A percentile compares a stretch with the other conserved stretches of the same genome.
These are phyloP conservation scores for Turdus rufiventris DNA, from an alignment of 2,113 vertebrate genomes.

Conservation along the genomic window DNA sequence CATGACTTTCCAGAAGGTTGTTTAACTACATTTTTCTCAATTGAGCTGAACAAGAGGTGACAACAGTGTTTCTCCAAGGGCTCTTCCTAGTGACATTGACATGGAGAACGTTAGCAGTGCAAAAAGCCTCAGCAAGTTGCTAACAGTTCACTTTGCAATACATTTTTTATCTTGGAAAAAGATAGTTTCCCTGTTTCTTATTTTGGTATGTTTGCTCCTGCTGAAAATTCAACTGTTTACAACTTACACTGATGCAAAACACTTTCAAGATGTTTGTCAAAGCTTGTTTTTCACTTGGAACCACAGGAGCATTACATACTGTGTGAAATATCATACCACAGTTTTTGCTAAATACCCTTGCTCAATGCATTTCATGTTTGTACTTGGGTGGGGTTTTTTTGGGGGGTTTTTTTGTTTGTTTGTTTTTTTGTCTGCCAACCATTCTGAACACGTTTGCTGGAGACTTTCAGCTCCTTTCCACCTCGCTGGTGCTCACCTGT, in stretches of 20 bases:
- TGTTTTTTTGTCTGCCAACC: background rate
- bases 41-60: background rate
- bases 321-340: background rate
- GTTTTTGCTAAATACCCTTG: background rate
- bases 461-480: background rate
- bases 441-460: background rate
- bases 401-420: too few species aligned
- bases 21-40: background rate
- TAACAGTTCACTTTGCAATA: background rate
- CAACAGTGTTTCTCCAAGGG: background rate
- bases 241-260: background rate
- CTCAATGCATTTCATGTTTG: background rate
- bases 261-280: conserved; percentile 45
- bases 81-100: background rate
- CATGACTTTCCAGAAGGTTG: background rate
- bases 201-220: background rate
- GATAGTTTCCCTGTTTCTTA: background rate
- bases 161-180: background rate
- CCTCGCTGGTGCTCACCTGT: fast-evolving
- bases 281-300: conserved; percentile 27
- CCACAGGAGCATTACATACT: background rate
- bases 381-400: background rate
- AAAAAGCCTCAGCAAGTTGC: background rate
- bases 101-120: background rate
- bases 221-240: conserved; percentile 5